A percentile compares a stretch with the other conserved stretches of the same genome.
phyloP scores from a whole-genome alignment of 2,797 vertebrate species.

The Chelon auratus region DNA sequence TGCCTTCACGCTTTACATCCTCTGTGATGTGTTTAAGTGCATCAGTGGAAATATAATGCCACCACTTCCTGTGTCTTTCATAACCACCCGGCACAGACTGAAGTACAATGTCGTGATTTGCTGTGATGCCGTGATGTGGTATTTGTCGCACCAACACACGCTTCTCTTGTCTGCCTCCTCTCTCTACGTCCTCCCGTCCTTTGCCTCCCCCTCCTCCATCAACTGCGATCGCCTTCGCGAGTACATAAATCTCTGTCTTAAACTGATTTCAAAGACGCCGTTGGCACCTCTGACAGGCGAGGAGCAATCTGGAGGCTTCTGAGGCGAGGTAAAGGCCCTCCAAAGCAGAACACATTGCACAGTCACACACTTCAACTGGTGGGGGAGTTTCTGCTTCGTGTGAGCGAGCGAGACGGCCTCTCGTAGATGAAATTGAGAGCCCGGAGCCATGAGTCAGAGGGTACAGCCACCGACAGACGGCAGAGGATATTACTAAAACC shows the following conservation, averaged over 20 bases:
- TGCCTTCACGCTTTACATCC: background rate
- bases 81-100: slow-evolving; percentile 22
- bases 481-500: slow-evolving; percentile 56
- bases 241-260: slow-evolving; percentile 66
- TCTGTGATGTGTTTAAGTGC: slow-evolving; percentile 11
- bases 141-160: slow-evolving; percentile 11
- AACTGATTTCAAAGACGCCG: slow-evolving; percentile 73
- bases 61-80: slow-evolving; percentile 44
- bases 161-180: slow-evolving; percentile 3
- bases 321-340: slow-evolving; percentile 51
- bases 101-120: slow-evolving; percentile 23
- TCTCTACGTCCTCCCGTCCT: background rate
- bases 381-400: slow-evolving; percentile 32
- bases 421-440: slow-evolving; percentile 55
- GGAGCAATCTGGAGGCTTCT: slow-evolving; percentile 66
- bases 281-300: slow-evolving; percentile 63
- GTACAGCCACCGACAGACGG: slow-evolving; percentile 53
- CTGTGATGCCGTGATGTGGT: slow-evolving; percentile 2
- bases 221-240: slow-evolving; percentile 23
- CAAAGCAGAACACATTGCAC: slow-evolving; percentile 42
- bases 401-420: slow-evolving; percentile 30
- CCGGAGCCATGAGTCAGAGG: slow-evolving; percentile 50
- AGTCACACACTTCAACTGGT: slow-evolving; percentile 55
- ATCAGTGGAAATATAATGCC: slow-evolving; percentile 31
- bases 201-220: background rate